Percentiles rank a stretch among this genome's conserved stretches.
These are phyloP conservation scores for Hipparchia semele DNA, from an alignment of 2,888 invertebrate genomes.

Conservation along the genomic window DNA sequence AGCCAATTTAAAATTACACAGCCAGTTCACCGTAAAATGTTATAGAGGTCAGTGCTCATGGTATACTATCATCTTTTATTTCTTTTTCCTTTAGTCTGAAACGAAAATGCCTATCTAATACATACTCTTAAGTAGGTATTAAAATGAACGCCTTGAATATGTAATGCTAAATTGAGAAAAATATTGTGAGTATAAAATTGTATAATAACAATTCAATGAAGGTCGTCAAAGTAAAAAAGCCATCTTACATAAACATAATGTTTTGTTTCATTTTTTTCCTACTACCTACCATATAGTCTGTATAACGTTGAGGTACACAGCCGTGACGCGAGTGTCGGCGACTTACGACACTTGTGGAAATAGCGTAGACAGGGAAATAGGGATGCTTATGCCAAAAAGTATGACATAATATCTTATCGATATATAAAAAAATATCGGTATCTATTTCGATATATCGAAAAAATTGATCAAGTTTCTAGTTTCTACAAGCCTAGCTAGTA, in stretches of 20 bases:
- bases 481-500: too few species aligned
- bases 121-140: not conserved
- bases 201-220: conserved; percentile 1
- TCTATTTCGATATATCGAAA: too few species aligned
- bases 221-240: conserved; percentile 14
- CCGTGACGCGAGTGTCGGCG: too few species aligned
- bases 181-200: not conserved
- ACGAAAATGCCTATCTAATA: not conserved
- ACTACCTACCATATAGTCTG: not conserved
- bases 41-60: too few species aligned
- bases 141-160: conserved; percentile 4
- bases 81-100: not conserved
- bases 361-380: too few species aligned
- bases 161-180: not conserved
- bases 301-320: not conserved
- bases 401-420: too few species aligned
- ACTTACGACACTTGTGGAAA: too few species aligned
- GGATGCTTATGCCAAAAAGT: too few species aligned
- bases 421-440: too few species aligned
- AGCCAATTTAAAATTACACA: too few species aligned
- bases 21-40: too few species aligned
- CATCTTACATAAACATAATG: not conserved
- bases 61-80: not conserved
- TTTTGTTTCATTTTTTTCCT: conserved; percentile 3
- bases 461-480: too few species aligned